Percentiles rank a stretch among this genome's conserved stretches.
These are phyloP conservation scores for Stegodyphus mimosarum DNA, from an alignment of 1,140 invertebrate species.

Conservation along the genomic window DNA sequence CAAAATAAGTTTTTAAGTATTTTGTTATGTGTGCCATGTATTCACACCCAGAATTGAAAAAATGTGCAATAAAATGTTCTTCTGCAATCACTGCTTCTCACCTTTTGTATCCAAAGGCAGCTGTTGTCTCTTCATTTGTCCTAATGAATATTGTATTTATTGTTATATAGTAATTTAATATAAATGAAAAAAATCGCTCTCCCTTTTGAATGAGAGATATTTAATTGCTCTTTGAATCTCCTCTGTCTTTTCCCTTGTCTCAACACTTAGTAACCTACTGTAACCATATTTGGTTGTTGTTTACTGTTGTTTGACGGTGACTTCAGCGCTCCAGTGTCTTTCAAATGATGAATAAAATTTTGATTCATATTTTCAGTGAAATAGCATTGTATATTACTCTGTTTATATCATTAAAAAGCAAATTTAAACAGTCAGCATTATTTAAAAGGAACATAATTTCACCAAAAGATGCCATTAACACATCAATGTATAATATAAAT, in stretches of 20 bases:
- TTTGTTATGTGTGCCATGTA: no score
- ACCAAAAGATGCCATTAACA: no score
- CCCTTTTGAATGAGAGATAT: neutral
- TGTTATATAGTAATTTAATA: slow-evolving; percentile 10
- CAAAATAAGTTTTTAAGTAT: no score
- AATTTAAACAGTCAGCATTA: no score
- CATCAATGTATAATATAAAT: no score
- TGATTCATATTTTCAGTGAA: slow-evolving; percentile 58
- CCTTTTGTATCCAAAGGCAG: neutral
- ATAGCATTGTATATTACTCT: neutral
- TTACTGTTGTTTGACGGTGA: slow-evolving; percentile 55
- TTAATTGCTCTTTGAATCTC: slow-evolving; percentile 33
- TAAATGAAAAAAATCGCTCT: neutral
- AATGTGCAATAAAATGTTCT: neutral
- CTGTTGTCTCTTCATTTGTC: slow-evolving; percentile 11
- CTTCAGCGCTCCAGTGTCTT: slow-evolving; percentile 55
- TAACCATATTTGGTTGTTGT: slow-evolving; percentile 56
- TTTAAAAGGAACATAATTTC: no score
- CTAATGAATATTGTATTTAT: slow-evolving; percentile 33
- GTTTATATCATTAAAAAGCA: neutral
- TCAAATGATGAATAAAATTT: slow-evolving; percentile 61
- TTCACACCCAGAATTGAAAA: no score
- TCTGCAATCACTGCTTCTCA: slow-evolving; percentile 33
- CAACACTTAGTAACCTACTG: slow-evolving; percentile 43
- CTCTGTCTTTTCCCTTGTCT: slow-evolving; percentile 13